Evolutionary conservation across 2,888 invertebrate species (phyloP).

Genomic region (Apotomis betuletana): DNA sequence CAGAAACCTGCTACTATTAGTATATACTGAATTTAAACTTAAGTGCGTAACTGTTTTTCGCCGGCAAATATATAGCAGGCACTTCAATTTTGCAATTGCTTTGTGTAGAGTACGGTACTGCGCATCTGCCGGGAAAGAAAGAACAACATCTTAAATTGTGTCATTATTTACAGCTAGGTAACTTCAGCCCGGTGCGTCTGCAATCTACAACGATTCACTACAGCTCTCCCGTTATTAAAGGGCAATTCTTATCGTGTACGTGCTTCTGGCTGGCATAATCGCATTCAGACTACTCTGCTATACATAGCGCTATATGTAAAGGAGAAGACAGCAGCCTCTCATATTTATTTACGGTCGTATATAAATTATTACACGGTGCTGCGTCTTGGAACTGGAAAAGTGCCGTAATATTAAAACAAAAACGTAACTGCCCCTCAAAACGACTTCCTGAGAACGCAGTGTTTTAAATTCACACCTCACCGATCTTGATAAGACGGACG

Average conservation of each 20-base stretch:
- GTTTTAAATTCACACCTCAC: constrained; percentile 69
- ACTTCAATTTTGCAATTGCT: constrained; percentile 26
- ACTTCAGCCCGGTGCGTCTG: constrained; percentile 71
- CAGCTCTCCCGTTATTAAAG: constrained; percentile 77
- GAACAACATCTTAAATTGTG: constrained; percentile 70
- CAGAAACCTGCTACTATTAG: not conserved
- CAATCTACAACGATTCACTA: constrained; percentile 77
- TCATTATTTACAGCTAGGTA: constrained; percentile 80
- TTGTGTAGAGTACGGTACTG: constrained; percentile 46
- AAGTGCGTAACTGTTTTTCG: constrained; percentile 10
- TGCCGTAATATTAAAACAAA: constrained; percentile 51
- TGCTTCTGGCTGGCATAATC: constrained; percentile 73
- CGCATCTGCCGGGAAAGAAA: constrained; percentile 59
- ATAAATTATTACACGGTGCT: constrained; percentile 27
- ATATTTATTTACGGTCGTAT: constrained; percentile 35
- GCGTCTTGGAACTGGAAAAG: constrained; percentile 48
- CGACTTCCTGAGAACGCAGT: constrained; percentile 59
- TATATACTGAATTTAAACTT: not conserved
- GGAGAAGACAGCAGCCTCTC: constrained; percentile 55
- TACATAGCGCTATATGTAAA: constrained; percentile 51
- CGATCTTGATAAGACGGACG: constrained; percentile 67
- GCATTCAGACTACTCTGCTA: constrained; percentile 56
- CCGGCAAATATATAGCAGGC: constrained; percentile 23
- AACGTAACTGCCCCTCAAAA: constrained; percentile 50
- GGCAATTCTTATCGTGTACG: constrained; percentile 75